Percentiles rank a stretch among this genome's conserved stretches.
phyloP scores from a whole-genome alignment of 2,888 invertebrate species.

The Blastobasis lacticolella region DNA sequence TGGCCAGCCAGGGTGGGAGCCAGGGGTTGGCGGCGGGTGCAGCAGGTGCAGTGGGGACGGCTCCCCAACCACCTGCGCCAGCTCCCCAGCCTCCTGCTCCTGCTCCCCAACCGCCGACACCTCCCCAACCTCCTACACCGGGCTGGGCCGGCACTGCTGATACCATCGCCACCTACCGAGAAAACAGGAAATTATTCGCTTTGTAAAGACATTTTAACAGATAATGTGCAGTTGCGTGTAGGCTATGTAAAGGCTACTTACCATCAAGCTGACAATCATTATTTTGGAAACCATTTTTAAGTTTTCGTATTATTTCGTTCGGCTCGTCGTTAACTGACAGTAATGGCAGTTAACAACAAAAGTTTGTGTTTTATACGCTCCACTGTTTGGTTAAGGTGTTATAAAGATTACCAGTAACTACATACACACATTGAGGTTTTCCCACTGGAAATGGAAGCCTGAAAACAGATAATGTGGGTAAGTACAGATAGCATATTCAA shows the following conservation, averaged over 20 bases:
- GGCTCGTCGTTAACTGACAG: not conserved
- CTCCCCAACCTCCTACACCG: slow-evolving; percentile 11
- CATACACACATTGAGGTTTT: slow-evolving; percentile 46
- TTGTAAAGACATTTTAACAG: too few species aligned
- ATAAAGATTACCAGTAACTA: slow-evolving; percentile 22
- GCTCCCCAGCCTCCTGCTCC: slow-evolving; percentile 18
- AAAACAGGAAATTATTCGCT: not conserved
- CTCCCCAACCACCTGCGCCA: slow-evolving; percentile 15
- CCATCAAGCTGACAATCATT: slow-evolving; percentile 45
- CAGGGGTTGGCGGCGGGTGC: slow-evolving; percentile 42
- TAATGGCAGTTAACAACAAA: too few species aligned
- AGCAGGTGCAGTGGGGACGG: slow-evolving; percentile 14
- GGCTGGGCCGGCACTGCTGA: slow-evolving; percentile 38
- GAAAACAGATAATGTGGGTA: slow-evolving; percentile 36
- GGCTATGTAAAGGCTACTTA: slow-evolving; percentile 27
- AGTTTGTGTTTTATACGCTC: slow-evolving; percentile 39
- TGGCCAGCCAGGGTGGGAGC: slow-evolving; percentile 57
- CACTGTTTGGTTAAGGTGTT: slow-evolving; percentile 42
- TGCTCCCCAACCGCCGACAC: slow-evolving; percentile 9
- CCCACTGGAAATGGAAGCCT: slow-evolving; percentile 31
- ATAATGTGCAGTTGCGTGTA: too few species aligned
- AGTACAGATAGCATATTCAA: slow-evolving; percentile 24
- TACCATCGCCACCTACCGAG: slow-evolving; percentile 37
- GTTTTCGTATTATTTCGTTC: slow-evolving; percentile 21
- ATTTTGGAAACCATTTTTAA: slow-evolving; percentile 52